Conservation (phyloP, 2,888 invertebrate genomes). For the Eristalis arbustorum region DNA sequence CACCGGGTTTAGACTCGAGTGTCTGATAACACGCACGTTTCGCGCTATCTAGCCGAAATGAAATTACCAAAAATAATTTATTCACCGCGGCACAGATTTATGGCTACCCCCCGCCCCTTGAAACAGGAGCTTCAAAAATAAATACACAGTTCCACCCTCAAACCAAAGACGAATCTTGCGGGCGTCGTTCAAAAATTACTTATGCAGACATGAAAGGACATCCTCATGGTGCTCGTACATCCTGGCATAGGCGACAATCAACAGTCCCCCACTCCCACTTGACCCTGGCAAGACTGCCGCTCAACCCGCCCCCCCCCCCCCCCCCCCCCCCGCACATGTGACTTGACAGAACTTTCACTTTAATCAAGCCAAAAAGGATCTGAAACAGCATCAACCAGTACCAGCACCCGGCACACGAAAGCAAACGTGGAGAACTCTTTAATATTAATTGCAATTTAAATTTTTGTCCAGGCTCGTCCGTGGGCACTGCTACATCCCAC, state of each 20-base stretch:
- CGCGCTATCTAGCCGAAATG: background rate
- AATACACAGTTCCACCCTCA: background rate
- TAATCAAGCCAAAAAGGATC: background rate
- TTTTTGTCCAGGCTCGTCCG: conserved; percentile 36
- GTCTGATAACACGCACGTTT: background rate
- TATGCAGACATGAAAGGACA: conserved; percentile 15
- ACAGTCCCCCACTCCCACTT: background rate
- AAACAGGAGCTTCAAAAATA: background rate
- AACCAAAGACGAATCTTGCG: background rate
- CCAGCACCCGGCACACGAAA: background rate
- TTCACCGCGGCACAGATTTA: background rate
- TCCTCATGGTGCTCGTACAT: background rate
- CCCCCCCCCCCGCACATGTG: too few relatives aligned
- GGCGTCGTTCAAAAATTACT: background rate
- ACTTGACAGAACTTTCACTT: background rate
- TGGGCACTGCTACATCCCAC: conserved; percentile 1
- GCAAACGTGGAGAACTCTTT: conserved; percentile 32
- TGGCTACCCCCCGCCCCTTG: background rate
- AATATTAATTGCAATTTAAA: conserved; percentile 68
- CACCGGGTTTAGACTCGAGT: background rate
- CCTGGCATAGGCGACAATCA: background rate
- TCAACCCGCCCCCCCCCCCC: too few relatives aligned
- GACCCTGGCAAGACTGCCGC: background rate
- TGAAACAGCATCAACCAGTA: background rate
- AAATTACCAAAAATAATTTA: background rate